Base-by-base conservation (phyloP, 2,797 vertebrate genomes). In the Ctenochaetus hawaiiensis region DNA sequence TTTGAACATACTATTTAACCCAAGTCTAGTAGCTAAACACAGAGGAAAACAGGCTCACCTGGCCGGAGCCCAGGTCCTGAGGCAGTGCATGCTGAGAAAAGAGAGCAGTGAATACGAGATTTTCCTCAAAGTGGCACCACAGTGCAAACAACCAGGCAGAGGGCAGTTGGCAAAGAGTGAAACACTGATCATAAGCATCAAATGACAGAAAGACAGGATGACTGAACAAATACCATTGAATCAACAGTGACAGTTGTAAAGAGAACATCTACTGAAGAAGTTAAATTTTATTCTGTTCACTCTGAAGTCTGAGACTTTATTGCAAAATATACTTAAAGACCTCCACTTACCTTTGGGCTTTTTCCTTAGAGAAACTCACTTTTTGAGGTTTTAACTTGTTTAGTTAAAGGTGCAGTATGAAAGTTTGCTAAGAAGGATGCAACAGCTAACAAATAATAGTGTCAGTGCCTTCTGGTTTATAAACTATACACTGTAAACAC, bases 51-150 rank as follows among this genome's bases (percentile, higher is more conserved):
- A 80, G 89, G 93, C 96, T 97, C 96, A 97, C 96, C 96, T 97
- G 95, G 91, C 95, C 91, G 81, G 90, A 95, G 89, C 94, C 93
- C 94, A 91, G 89, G 92, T 97, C 96, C 96, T 84, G 87, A 87
- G 94, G 95, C 87, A 92, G 92, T 84, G 92, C 91, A 93, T 91
- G 93, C 96, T 96, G 92, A 91, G 95, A 95, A 96, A 90, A 96
- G 88, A 96, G 94, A 96, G 95, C 89, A 95, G 93, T 93, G 86
- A 82, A 78, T 93, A 87, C 94, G 82, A 91, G 92, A 92, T 90
- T 89, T 72, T 92, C 72, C 68, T 90, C 70, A 87, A 59, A 87
- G 72, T 67, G 80, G 78, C 67, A 72, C 57, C 82, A 68, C 61
- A 75, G 82, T 48, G 34, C 58, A 78, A 78, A 60, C 49, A 64